Base-by-base conservation (phyloP, 2,888 invertebrate genomes). In the Subacronicta megacephala region DNA sequence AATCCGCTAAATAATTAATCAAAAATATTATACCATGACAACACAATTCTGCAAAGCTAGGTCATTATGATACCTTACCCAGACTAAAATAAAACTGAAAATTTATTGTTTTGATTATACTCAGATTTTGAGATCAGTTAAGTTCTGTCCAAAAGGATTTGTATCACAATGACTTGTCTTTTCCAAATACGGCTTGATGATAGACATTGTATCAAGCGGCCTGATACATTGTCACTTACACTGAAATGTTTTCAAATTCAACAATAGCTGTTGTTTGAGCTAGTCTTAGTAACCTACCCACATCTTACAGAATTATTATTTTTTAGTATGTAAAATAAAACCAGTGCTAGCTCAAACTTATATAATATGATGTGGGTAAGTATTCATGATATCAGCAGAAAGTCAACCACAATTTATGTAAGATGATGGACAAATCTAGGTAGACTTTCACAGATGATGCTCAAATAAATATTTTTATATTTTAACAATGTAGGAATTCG, bases 331-430 rank as follows among this genome's bases (percentile, higher is more conserved):
- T 58, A 65, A 74, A 90, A 91, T 82, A 52, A 92, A 91, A 81
- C 82, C 62, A 76, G 90, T 71, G 93, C 93, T 93, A 92, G 93
- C 92, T 90, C 93, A 84, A 89, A 84, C 82, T 52, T 60, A 44
- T 62, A 41, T 63, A 26, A 10, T 23, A 72, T 62, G 62, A 72
- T 80, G 85, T 84, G 85, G 87, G 86, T 81, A 90, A 88, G 84
- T 62, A 69, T 75, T 79, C 65, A 78, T 73, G 78, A 80, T 78
- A 83, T 84, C 84, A 82, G 80, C 83, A 71, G 80, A 85, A 89
- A 93, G 93, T 92, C 92, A 92, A 93, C 90, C 93, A 93, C 88
- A 93, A 93, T 93, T 93, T 89, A 89, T 93, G 88, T 87, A 87
- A 87, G 89, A 90, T 90, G 85, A 80, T 82, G 63, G 88, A 92